Base-by-base conservation (phyloP, 2,888 invertebrate genomes). In the Acrobasis suavella region DNA sequence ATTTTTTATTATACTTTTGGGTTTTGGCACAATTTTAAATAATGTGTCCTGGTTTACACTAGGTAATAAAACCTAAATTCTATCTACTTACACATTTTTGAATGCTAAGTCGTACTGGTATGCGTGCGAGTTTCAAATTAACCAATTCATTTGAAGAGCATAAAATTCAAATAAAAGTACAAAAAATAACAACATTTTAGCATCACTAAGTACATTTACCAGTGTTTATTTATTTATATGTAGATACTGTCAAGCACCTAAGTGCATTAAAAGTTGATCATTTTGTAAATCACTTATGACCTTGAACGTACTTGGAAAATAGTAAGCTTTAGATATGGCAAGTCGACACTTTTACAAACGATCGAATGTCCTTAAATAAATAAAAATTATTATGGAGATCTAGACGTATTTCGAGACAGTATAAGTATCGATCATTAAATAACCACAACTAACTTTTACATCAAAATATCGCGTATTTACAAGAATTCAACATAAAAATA, bases 11-110 rank as follows among this genome's bases (percentile, higher is more conserved):
- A 91, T 91, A 91, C 87, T 91, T 91, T 89, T 87, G 90, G 88
- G 91, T 89, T 92, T 91, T 92, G 92, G 91, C 91, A 92, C 92
- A 91, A 90, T 86, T 88, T 86, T 88, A 87, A 91, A 89, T 86
- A 88, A 90, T 92, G 91, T 92, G 91, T 83, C 92, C 89, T 86
- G 89, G 84, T 89, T 85, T 86, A 90, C 81, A 83, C 86, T 87
- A 85, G 90, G 89, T 86, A 86, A 77, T 88, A 86, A 84, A 89
- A 89, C 89, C 90, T 89, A 88, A 83, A 80, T 71, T 81, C 87
- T 89, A 89, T 74, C 82, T 87, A 88, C 87, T 82, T 86, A 86
- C 82, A 82, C 80, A 74, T 72, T 76, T 73, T 80, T 76, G 75
- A 84, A 85, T 81, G 82, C 77, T 82, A 82, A 80, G 76, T 69